phyloP scores from a whole-genome alignment of 2,888 invertebrate species.

The Copidosoma aretas region DNA sequence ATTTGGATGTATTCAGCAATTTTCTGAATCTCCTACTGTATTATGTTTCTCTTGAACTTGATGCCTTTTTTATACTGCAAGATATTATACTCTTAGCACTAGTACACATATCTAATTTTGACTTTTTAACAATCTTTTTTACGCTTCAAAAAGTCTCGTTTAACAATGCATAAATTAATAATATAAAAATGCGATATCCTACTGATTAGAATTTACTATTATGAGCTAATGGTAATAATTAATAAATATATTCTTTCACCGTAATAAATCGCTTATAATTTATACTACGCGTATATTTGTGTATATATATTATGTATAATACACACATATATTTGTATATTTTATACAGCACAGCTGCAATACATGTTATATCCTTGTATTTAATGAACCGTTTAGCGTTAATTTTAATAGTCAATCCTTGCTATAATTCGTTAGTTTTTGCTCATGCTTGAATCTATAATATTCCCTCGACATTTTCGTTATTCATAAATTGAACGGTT shows the following conservation, averaged over 20 bases:
- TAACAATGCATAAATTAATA: not conserved
- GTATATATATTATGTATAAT: constrained; percentile 30
- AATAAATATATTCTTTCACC: constrained; percentile 26
- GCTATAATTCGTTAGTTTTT: not conserved
- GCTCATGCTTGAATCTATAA: not conserved
- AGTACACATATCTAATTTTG: too few species aligned
- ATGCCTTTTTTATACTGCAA: too few species aligned
- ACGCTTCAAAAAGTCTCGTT: not conserved
- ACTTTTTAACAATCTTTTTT: too few species aligned
- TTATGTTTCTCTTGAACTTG: constrained; percentile 1
- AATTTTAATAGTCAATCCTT: constrained; percentile 9
- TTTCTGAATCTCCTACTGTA: not conserved
- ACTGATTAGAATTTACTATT: not conserved
- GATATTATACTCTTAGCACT: too few species aligned
- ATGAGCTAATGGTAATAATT: constrained; percentile 2
- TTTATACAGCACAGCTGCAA: not conserved
- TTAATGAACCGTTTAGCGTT: not conserved
- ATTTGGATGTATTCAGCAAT: too few species aligned
- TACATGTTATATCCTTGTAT: constrained; percentile 10
- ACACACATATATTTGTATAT: constrained; percentile 10
- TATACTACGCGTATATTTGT: constrained; percentile 15
- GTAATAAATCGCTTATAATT: constrained; percentile 16
- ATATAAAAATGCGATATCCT: constrained; percentile 14
- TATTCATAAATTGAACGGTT: constrained; percentile 3
- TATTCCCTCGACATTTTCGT: not conserved